Evolutionary conservation across 2,797 vertebrate species (phyloP).

Genomic region (Arctocebus calabarensis): DNA sequence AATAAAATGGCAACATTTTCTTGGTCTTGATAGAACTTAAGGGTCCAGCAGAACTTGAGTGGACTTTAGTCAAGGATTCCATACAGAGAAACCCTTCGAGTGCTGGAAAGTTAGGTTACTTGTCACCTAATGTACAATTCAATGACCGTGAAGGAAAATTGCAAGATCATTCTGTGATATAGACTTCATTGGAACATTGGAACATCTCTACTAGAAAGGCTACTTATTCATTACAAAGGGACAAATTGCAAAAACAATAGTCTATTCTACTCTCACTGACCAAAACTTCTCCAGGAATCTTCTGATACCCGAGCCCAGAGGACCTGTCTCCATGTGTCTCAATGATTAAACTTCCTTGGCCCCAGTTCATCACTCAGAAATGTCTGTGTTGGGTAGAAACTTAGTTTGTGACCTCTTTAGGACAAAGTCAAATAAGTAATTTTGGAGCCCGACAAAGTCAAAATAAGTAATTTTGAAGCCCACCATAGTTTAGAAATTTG

Average conservation of each 20-base stretch:
- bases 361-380: not conserved
- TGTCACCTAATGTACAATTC: not conserved
- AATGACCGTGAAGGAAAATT: not conserved
- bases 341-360: not conserved
- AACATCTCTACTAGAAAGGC: not conserved
- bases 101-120: constrained; percentile 8
- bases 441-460: not conserved
- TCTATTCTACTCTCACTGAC: not conserved
- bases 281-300: not conserved
- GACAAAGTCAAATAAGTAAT: not conserved
- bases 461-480: not conserved
- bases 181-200: not conserved
- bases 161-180: not conserved
- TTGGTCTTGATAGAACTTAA: constrained; percentile 32
- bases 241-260: not conserved
- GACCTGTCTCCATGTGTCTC: not conserved
- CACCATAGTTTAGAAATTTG: not conserved
- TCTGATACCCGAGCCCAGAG: not conserved
- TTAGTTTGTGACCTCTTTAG: not conserved
- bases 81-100: not conserved
- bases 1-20: constrained; percentile 36
- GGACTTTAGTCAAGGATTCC: not conserved
- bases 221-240: not conserved
- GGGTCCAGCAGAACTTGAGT: not conserved
- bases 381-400: not conserved